phyloP scores from a whole-genome alignment of 2,797 vertebrate species.

The Pachyuromys duprasi region DNA sequence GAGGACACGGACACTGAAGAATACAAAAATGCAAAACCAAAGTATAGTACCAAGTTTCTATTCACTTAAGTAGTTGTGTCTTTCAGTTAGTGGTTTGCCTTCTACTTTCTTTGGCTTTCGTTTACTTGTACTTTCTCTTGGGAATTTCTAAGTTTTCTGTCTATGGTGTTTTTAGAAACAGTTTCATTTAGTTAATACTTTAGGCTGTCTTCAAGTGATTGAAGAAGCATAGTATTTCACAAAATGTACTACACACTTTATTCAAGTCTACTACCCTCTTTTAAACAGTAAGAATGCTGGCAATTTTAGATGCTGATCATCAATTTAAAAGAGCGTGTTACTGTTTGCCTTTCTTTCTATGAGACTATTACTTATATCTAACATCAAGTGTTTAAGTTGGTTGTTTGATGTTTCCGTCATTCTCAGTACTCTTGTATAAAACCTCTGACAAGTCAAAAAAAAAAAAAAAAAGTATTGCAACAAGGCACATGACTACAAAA shows the following conservation, averaged over 20 bases:
- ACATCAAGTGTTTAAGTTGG: slow-evolving; percentile 38
- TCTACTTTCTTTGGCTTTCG: slow-evolving; percentile 66
- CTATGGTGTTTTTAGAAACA: slow-evolving; percentile 44
- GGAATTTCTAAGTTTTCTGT: slow-evolving; percentile 68
- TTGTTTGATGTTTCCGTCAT: slow-evolving; percentile 60
- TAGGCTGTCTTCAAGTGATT: slow-evolving; percentile 34
- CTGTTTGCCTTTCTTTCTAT: slow-evolving; percentile 48
- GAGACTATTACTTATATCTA: slow-evolving; percentile 20
- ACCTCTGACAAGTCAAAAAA: slow-evolving; percentile 20
- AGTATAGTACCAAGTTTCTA: slow-evolving; percentile 85
- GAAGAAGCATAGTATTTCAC: slow-evolving; percentile 16
- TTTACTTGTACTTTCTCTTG: slow-evolving; percentile 66
- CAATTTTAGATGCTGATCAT: neutral
- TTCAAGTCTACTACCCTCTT: neutral
- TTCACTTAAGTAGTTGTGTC: slow-evolving; percentile 45
- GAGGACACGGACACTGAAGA: slow-evolving; percentile 99
- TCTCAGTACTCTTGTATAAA: slow-evolving; percentile 46
- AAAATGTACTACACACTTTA: neutral
- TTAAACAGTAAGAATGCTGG: neutral
- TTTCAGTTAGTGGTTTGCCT: slow-evolving; percentile 63
- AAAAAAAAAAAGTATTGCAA: slow-evolving; percentile 19
- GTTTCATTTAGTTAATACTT: slow-evolving; percentile 27
- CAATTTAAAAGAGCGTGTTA: neutral
- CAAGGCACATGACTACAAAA: slow-evolving; percentile 14
- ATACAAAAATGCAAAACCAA: slow-evolving; percentile 97